Percentiles rank a stretch among this genome's conserved stretches.
phyloP scores from a whole-genome alignment of 2,797 vertebrate species.

The Anguilla pacifica region DNA sequence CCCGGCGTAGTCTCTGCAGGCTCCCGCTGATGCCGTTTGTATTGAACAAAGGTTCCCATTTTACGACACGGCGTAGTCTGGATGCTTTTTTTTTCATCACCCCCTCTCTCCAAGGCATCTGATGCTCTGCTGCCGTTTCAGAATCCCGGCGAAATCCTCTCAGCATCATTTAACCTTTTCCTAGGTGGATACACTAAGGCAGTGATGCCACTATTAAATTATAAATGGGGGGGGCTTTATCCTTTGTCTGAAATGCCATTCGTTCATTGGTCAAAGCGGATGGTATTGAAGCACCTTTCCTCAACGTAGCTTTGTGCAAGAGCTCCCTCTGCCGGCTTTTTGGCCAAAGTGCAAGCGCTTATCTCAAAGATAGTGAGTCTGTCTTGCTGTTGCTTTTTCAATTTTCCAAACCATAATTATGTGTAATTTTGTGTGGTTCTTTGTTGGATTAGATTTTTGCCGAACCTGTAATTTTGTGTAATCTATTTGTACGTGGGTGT shows the following conservation, averaged over 20 bases:
- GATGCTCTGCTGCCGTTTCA: neutral
- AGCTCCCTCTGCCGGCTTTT: constrained; percentile 21
- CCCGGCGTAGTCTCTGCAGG: neutral
- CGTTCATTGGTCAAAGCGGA: neutral
- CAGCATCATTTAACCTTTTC: neutral
- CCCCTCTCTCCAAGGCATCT: neutral
- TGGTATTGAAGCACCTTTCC: neutral
- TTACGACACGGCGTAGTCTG: neutral
- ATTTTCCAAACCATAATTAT: neutral
- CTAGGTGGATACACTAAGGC: neutral
- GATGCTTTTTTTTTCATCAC: neutral
- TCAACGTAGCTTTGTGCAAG: neutral
- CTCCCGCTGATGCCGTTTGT: neutral
- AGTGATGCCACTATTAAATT: neutral
- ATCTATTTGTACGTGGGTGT: too few relatives aligned
- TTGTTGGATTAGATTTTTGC: neutral
- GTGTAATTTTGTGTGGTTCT: neutral
- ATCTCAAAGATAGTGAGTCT: neutral
- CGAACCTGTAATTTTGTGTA: neutral
- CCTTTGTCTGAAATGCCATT: neutral
- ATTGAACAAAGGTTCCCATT: neutral
- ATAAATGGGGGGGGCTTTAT: neutral
- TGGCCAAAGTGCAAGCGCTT: constrained; percentile 4
- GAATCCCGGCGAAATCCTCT: neutral
- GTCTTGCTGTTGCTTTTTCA: neutral